These are phyloP conservation scores for Mycteria americana DNA, from an alignment of 2,797 vertebrate species.

Conservation along the genomic window DNA sequence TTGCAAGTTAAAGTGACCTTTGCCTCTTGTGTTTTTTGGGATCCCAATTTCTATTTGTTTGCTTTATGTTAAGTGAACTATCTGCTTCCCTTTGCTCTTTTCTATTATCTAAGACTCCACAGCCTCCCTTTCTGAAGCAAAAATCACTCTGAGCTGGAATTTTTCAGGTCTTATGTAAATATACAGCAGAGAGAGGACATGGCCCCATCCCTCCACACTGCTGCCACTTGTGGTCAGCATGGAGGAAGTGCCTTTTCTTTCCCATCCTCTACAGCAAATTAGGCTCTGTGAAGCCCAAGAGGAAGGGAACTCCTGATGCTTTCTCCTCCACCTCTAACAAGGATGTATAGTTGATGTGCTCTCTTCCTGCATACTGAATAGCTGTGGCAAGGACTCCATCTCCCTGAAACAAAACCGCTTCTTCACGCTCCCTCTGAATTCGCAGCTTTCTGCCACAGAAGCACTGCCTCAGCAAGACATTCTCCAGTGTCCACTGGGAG, in stretches of 20 bases:
- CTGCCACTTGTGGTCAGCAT: background rate
- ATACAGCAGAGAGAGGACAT: background rate
- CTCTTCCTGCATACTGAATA: background rate
- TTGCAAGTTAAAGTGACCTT: background rate
- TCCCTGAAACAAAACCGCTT: background rate
- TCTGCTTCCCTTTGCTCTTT: conserved; percentile 1
- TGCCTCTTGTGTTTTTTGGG: background rate
- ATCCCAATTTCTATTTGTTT: background rate
- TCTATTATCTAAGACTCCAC: background rate
- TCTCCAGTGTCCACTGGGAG: background rate
- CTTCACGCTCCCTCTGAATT: background rate
- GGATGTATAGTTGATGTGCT: background rate
- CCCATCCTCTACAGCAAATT: background rate
- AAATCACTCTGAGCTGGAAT: background rate
- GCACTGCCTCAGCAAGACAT: background rate
- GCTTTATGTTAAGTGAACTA: background rate
- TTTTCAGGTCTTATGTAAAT: background rate
- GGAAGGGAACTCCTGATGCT: background rate
- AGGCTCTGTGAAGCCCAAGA: background rate
- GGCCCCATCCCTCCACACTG: background rate
- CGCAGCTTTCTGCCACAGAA: background rate
- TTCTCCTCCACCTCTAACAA: background rate
- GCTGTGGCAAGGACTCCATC: background rate
- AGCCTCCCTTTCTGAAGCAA: background rate
- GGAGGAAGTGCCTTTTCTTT: background rate